Evolutionary conservation across 1,140 invertebrate species (phyloP), one percentile per base, ranked within the genome.

Genomic region (Nebria ingens): DNA sequence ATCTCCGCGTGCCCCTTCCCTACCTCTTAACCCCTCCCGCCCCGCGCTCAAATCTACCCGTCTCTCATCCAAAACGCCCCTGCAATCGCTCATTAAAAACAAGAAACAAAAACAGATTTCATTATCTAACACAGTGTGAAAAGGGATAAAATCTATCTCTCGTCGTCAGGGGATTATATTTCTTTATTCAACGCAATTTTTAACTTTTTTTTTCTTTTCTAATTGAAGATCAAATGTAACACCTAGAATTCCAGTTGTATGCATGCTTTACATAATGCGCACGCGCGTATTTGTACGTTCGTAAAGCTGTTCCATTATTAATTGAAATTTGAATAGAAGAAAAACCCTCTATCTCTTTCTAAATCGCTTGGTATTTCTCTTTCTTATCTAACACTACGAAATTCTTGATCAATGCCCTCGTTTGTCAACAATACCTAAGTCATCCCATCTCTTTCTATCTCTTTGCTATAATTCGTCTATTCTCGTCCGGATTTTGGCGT

Each of bases 61-160:
- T 34, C 25, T 34, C 25, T 34, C 6, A 34, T n/a, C n/a, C 6
- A 34, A 34, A 9, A 6, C 25, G 25, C n/a, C n/a, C n/a, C n/a
- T n/a, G n/a, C n/a, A n/a, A n/a, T n/a, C n/a, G 17, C 40, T 45
- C 40, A 45, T 45, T 45, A 45, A 45, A 45, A n/a, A 45, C 9
- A 11, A 4, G 40, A 45, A 45, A 45, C 40, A 45, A 45, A 45
- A 45, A 45, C 40, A 45, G 40, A 45, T 45, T 45, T 45, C 40
- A 45, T 45, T 45, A 45, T 12, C 9, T 45, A 17, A 12, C 17
- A 11, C n/a, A n/a, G n/a, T n/a, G 40, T 11, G 9, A 45, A 45
- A 45, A 17, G 15, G 4, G 6, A 9, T 45, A 9, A 3, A 12
- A 17, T 6, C 9, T 45, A 9, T 45, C 17, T 45, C 15, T 45